Conservation (phyloP, 2,888 invertebrate species). For the Strigamia crassipes region DNA sequence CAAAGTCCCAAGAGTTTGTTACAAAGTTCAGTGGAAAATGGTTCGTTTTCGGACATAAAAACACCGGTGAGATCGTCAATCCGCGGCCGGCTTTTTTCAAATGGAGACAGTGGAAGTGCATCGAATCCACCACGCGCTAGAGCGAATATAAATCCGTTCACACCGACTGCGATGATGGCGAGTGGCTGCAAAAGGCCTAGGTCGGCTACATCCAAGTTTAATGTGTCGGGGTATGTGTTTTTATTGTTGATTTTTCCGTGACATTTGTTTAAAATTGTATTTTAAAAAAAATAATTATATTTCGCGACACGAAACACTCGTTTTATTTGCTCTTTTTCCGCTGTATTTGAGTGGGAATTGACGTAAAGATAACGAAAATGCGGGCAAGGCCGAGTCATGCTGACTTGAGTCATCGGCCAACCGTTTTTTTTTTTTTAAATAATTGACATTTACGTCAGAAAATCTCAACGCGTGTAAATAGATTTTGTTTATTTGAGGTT, state of each 20-base stretch:
- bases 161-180: slow-evolving; percentile 66
- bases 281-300: background rate
- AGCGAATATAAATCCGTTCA: slow-evolving; percentile 83
- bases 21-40: slow-evolving; percentile 65
- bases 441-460: background rate
- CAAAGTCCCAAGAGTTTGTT: slow-evolving; percentile 82
- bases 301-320: background rate
- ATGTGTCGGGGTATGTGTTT: slow-evolving; percentile 51
- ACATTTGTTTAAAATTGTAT: no score
- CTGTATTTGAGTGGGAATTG: background rate
- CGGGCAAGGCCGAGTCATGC: background rate
- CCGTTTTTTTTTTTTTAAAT: background rate
- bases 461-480: background rate
- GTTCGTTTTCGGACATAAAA: slow-evolving; percentile 62
- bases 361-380: background rate
- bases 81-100: slow-evolving; percentile 54
- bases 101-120: slow-evolving; percentile 22
- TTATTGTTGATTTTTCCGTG: background rate
- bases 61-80: slow-evolving; percentile 58
- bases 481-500: background rate
- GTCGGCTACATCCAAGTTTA: slow-evolving; percentile 59
- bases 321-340: background rate
- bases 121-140: slow-evolving; percentile 52
- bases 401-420: background rate
- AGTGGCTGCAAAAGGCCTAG: slow-evolving; percentile 65